Base-by-base conservation (phyloP, 2,113 vertebrate species). In the Girardinichthys multiradiatus region DNA sequence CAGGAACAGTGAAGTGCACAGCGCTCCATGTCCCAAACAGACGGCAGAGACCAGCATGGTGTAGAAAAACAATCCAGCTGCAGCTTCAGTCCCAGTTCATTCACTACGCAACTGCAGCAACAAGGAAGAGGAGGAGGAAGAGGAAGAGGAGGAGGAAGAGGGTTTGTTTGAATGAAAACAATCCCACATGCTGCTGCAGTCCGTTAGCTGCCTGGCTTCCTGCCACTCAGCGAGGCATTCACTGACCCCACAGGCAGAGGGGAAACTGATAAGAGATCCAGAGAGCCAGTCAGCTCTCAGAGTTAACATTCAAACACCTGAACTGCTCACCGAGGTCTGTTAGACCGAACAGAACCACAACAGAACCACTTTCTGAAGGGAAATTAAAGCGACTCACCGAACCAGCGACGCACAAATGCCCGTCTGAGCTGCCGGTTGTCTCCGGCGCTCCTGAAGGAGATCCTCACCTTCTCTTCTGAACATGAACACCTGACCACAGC, bases 331-430 rank as follows among this genome's bases (percentile, higher is more conserved):
- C 0, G 3, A 10, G 39, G 76, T 64, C 51, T 15, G 39, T 77
- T 72, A 57, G 7, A 10, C 30, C 15, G 8, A 31, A 9, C 17
- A 26, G 39, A 29, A 66, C 64, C 27, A 9, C 42, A 17, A 5
- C 42, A 45, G 42, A 45, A 45, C 42, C 42, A n/a, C n/a, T n/a
- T n/a, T n/a, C n/a, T n/a, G n/a, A n/a, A n/a, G n/a, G n/a, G n/a
- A n/a, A n/a, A 5, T 65, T 26, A 24, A 45, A 24, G 21, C 1
- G 0, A 82, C 91, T 91, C 82, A 93, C 92, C 91, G 0, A 89
- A 79, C 78, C 88, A 85, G 37, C 73, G 79, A 24, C n/a, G 71
- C 3, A 65, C 76, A 7, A 85, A 78, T 30, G 70, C 70, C 21
- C 70, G 75, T 48, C 80, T 84, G 60, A 87, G 73, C 39, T 26